A percentile compares a stretch with the other conserved stretches of the same genome.
Evolutionary conservation across 37 sponge, comb jelly and placozoan genomes (phyloP).

Genomic region (Dysidea cf. avara): DNA sequence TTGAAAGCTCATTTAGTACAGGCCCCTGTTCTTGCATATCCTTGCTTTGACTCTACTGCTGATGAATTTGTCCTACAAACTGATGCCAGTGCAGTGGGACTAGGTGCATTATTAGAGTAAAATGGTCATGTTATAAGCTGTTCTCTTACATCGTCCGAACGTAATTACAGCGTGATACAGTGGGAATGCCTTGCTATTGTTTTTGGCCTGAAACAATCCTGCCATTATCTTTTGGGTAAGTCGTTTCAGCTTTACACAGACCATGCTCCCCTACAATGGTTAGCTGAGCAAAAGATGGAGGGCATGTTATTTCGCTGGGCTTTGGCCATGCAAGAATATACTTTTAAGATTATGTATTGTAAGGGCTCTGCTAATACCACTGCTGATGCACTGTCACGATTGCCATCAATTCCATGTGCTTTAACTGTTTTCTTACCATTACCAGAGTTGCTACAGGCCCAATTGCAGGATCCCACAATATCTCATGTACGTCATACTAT

Average conservation of each 20-base stretch:
- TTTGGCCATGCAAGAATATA: conserved; percentile 14
- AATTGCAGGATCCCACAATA: no score
- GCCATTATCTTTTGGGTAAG: not conserved
- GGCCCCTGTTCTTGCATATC: not conserved
- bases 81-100: conserved; percentile 4
- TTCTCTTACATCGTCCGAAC: not conserved
- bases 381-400: no score
- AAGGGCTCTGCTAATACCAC: no score
- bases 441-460: no score
- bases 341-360: not conserved
- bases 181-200: no score
- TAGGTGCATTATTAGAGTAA: not conserved
- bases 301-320: not conserved
- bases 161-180: no score
- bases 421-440: no score
- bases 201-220: not conserved
- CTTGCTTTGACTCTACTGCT: not conserved
- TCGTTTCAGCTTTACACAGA: not conserved
- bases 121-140: not conserved
- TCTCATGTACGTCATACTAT: no score
- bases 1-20: not conserved
- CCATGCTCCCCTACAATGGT: conserved; percentile 5
- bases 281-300: not conserved
- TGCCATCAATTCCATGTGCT: no score
- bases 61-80: no score